Evolutionary conservation across 2,888 invertebrate genomes (phyloP), one percentile per base, ranked within the genome.

Genomic region (Eucera pruinosa): DNA sequence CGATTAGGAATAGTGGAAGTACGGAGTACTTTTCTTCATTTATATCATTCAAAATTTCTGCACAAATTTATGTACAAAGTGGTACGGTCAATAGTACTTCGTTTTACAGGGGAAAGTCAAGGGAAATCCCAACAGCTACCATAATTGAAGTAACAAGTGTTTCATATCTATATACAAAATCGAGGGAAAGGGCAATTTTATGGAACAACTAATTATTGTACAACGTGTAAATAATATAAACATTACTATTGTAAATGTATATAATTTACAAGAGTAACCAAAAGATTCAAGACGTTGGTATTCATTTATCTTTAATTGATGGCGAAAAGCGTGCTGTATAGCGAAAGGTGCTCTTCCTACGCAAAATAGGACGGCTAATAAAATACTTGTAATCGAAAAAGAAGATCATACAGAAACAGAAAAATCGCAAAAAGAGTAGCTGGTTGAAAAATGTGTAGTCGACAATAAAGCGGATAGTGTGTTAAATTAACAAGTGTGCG

Each of bases 401-500:
- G 27, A 30, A 36, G 43, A 70, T n/a, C n/a, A n/a, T n/a, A n/a
- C n/a, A n/a, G n/a, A 15, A 27, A 20, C 25, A 27, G 20, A 43
- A 43, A 36, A 41, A 23, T 18, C 18, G 18, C 30, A 52, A n/a
- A 50, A 43, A 48, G n/a, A 55, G 27, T 18, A 23, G 60, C 74
- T 76, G 57, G 11, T 55, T 47, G 52, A 65, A 72, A 60, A 36
- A 54, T n/a, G 55, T 60, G n/a, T 47, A 43, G 47, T 45, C 5
- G 4, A 58, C 30, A 33, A 41, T 33, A 33, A 70, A 36, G 70
- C n/a, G 72, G 70, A 52, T 33, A 57, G 50, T 20, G 13, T 66
- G 74, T 68, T 52, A 68, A 76, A 30, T 65, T 45, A n/a, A 65
- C 23, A 25, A 55, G 50, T 50, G 30, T 64, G 75, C 25, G 33